These are phyloP conservation scores for Campoletis raptor DNA, from an alignment of 2,888 invertebrate genomes.

Conservation along the genomic window DNA sequence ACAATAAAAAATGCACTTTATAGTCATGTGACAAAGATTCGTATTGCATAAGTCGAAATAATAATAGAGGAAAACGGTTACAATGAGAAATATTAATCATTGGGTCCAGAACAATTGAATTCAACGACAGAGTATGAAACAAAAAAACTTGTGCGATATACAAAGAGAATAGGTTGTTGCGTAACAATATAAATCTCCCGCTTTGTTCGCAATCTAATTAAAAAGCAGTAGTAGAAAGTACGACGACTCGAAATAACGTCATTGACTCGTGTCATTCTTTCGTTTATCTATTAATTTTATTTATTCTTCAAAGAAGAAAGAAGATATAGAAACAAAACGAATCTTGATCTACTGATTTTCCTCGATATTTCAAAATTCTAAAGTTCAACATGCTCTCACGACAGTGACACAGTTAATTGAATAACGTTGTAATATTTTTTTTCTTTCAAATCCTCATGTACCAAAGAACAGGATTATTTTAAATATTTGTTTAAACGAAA, in stretches of 20 bases:
- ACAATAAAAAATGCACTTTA: slow-evolving; percentile 8
- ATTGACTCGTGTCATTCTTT: not conserved
- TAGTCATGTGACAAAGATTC: slow-evolving; percentile 6
- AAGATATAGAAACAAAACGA: not conserved
- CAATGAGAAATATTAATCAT: slow-evolving; percentile 46
- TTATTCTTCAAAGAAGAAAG: not conserved
- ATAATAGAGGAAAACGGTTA: slow-evolving; percentile 12
- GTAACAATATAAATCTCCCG: slow-evolving; percentile 14
- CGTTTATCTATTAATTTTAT: not conserved
- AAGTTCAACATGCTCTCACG: not conserved
- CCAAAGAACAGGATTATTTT: not conserved
- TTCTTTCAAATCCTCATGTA: too few species aligned
- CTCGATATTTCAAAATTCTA: not conserved
- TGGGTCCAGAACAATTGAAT: slow-evolving; percentile 32
- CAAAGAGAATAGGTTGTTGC: slow-evolving; percentile 15
- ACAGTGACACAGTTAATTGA: not conserved
- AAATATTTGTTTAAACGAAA: not conserved
- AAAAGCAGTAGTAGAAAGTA: slow-evolving; percentile 36
- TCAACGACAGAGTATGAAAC: slow-evolving; percentile 15
- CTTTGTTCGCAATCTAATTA: slow-evolving; percentile 20
- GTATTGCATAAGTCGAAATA: slow-evolving; percentile 20
- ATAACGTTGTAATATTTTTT: not conserved
- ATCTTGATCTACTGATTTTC: not conserved
- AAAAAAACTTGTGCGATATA: not conserved
- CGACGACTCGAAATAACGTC: not conserved